Base-by-base conservation (phyloP, 2,888 invertebrate genomes). In the Lomographa bimaculata region DNA sequence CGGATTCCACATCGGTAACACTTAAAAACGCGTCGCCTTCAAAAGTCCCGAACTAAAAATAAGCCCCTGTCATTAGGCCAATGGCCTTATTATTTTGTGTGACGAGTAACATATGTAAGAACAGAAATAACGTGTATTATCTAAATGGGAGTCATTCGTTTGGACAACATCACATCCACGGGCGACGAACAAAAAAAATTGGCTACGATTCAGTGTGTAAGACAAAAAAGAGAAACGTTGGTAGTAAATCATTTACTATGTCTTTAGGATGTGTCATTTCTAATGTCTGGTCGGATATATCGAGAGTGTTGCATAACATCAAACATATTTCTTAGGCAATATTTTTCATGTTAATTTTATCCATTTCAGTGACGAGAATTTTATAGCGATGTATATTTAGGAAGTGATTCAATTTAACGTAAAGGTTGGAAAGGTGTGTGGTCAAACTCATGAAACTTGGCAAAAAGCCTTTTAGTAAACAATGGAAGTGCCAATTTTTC, bases 31-130 rank as follows among this genome's bases (percentile, higher is more conserved):
- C 66, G 72, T 77, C 77, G 73, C 69, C 71, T 75, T 71, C 71
- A 78, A 76, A 75, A 74, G 73, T 70, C 64, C 57, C 71, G 37
- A 44, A 70, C 79, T 71, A 74, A 73, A 74, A 72, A 84, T 85
- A 85, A 57, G 40, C 42, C 37, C 57, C 82, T 84, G 86, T 86
- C 87, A 85, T 86, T 85, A 85, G 87, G 87, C 83, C 87, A 86
- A 83, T 77, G 87, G 81, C 87, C 86, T 83, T 85, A 86, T 85
- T 84, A 86, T 84, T 79, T 78, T 69, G 75, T 77, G 79, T 83
- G 87, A 86, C 82, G 82, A 76, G 75, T 76, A 72, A 77, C 87
- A 84, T 82, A 84, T 80, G 86, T 82, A 80, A 78, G 72, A 77
- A 70, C 84, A 60, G 68, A 84, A 87, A 85, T 85, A 85, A 75